A percentile compares a stretch with the other conserved stretches of the same genome.
Conservation (phyloP, 2,797 vertebrate species). For the Microctenopoma stevenorrisi region DNA sequence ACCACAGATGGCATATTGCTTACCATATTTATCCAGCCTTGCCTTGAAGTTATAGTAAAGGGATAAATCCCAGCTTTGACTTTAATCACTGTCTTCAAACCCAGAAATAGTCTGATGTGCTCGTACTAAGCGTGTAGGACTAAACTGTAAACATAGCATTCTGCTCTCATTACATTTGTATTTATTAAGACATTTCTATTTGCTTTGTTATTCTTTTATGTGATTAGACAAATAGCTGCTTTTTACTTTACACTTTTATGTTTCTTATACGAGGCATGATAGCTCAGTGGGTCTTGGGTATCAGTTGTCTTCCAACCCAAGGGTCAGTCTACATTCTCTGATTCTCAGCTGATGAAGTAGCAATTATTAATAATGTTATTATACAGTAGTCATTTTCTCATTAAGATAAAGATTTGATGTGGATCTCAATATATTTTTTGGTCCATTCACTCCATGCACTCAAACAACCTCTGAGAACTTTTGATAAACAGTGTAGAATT, state of each 20-base stretch:
- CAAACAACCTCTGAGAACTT: slow-evolving; percentile 48
- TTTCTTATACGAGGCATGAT: no score
- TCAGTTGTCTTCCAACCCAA: no score
- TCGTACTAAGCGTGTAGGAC: slow-evolving; percentile 29
- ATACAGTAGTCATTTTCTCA: slow-evolving; percentile 26
- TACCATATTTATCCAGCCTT: slow-evolving; percentile 28
- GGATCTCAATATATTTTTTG: slow-evolving; percentile 28
- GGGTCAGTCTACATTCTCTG: no score
- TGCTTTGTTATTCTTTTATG: slow-evolving; percentile 33
- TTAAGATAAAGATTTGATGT: slow-evolving; percentile 29
- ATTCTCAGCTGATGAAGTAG: no score
- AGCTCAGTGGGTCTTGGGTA: no score
- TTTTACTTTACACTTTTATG: slow-evolving; percentile 13
- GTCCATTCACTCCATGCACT: slow-evolving; percentile 29
- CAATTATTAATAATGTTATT: no score
- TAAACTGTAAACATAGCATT: slow-evolving; percentile 48
- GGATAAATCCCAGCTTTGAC: slow-evolving; percentile 38
- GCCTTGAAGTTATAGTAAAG: slow-evolving; percentile 20
- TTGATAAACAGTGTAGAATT: slow-evolving; percentile 63
- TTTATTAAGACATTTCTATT: slow-evolving; percentile 43
- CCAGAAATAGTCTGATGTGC: slow-evolving; percentile 8
- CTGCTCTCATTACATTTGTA: slow-evolving; percentile 40
- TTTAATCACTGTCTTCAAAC: slow-evolving; percentile 37
- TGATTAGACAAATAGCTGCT: slow-evolving; percentile 25
- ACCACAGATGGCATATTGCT: slow-evolving; percentile 35